Evolutionary conservation across 2,113 vertebrate species (phyloP).

Genomic region (Anhinga rufa): DNA sequence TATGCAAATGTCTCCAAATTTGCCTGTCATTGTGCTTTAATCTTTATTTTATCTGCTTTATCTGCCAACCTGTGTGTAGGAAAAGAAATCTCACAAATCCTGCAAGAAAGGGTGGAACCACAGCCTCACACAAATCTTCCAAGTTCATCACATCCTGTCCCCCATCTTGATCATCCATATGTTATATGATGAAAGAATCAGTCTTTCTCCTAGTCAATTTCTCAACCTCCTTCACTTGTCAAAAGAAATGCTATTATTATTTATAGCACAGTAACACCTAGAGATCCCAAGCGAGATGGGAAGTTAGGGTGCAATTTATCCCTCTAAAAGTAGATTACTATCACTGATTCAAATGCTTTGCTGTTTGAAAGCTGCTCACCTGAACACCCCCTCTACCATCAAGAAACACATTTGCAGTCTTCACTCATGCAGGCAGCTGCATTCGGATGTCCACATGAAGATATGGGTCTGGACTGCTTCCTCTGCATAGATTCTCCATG

Average conservation of each 20-base stretch:
- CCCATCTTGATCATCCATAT: neutral
- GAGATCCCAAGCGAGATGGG: neutral
- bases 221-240: neutral
- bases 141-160: neutral
- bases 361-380: neutral
- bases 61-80: neutral
- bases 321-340: neutral
- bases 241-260: slow-evolving; percentile 4
- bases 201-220: neutral
- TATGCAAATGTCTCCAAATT: slow-evolving; percentile 6
- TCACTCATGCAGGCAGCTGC: neutral
- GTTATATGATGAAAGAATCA: neutral
- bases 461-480: neutral
- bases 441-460: neutral
- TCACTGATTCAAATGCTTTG: neutral
- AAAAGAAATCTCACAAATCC: neutral
- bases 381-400: neutral
- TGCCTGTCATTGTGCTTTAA: neutral
- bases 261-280: neutral
- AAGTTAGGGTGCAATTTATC: neutral
- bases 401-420: neutral
- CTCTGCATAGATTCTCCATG: neutral
- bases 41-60: neutral
- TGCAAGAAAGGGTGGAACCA: neutral
- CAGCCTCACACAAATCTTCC: neutral